These are phyloP conservation scores for Eudasyphora cyanicolor DNA, from an alignment of 2,888 invertebrate species.

Conservation along the genomic window DNA sequence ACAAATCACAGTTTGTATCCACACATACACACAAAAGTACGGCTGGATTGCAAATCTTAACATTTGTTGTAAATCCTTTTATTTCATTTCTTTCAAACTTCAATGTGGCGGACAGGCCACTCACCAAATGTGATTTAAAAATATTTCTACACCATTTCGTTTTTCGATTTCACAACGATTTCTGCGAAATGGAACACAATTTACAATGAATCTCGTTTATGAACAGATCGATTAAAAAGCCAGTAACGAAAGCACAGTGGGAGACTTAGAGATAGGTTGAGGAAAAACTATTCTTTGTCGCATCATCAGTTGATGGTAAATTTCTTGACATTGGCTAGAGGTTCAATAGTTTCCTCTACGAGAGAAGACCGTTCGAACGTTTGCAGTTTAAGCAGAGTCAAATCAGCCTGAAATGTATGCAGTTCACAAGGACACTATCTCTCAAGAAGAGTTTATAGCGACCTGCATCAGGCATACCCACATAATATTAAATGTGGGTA, in stretches of 20 bases:
- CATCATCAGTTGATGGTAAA: too few species aligned
- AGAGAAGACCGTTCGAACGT: too few species aligned
- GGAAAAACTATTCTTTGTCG: too few species aligned
- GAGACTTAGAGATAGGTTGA: too few species aligned
- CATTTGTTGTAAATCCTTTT: constrained; percentile 48
- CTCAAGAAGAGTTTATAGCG: too few species aligned
- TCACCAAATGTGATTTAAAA: neutral
- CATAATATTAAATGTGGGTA: too few species aligned
- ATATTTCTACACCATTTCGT: neutral
- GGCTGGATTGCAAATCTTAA: constrained; percentile 36
- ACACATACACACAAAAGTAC: neutral
- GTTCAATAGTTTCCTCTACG: too few species aligned
- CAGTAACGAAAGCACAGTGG: neutral
- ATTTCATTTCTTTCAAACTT: constrained; percentile 11
- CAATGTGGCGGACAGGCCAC: neutral
- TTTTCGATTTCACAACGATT: constrained; percentile 33
- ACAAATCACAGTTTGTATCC: neutral
- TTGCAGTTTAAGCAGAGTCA: too few species aligned
- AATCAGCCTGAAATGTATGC: too few species aligned
- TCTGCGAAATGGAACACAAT: constrained; percentile 72
- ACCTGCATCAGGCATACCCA: too few species aligned
- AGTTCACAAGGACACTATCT: too few species aligned
- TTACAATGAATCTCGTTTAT: constrained; percentile 72
- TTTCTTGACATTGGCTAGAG: too few species aligned
- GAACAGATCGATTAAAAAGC: neutral